These are phyloP conservation scores for Epinotia ramella DNA, from an alignment of 2,888 invertebrate genomes.

Conservation along the genomic window DNA sequence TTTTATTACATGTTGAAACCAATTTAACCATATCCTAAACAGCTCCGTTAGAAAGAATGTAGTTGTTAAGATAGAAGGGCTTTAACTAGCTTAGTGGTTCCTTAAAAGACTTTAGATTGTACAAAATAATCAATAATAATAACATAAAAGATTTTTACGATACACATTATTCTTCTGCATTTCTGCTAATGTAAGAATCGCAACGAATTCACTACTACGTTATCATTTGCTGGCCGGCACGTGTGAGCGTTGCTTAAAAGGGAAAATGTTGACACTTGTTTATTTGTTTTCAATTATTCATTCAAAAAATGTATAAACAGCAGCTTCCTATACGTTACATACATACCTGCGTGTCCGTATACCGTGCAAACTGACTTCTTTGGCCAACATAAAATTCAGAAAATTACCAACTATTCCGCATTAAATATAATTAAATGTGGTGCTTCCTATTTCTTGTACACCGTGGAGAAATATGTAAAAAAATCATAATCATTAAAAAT, in stretches of 20 bases:
- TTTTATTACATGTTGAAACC: background rate
- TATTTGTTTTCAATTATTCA: background rate
- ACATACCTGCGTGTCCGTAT: too few species aligned
- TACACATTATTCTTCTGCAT: slow-evolving; percentile 22
- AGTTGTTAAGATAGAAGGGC: slow-evolving; percentile 76
- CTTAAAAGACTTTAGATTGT: slow-evolving; percentile 81
- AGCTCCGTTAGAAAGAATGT: slow-evolving; percentile 48
- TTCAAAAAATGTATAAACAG: too few species aligned
- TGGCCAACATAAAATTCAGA: too few species aligned
- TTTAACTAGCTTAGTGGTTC: slow-evolving; percentile 83
- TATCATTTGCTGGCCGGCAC: slow-evolving; percentile 1
- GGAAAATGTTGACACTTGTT: slow-evolving; percentile 18
- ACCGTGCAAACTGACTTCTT: too few species aligned
- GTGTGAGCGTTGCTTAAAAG: background rate
- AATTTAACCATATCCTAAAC: slow-evolving; percentile 11
- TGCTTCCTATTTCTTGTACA: too few species aligned
- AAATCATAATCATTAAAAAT: background rate
- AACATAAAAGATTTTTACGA: slow-evolving; percentile 48
- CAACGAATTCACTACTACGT: slow-evolving; percentile 29
- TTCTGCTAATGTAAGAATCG: slow-evolving; percentile 29
- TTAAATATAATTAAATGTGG: too few species aligned
- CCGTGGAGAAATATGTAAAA: background rate
- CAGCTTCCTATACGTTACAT: too few species aligned
- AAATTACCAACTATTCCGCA: too few species aligned
- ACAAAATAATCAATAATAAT: slow-evolving; percentile 63